These are phyloP conservation scores for Neocloeon triangulifer DNA, from an alignment of 1,140 invertebrate genomes.

Conservation along the genomic window DNA sequence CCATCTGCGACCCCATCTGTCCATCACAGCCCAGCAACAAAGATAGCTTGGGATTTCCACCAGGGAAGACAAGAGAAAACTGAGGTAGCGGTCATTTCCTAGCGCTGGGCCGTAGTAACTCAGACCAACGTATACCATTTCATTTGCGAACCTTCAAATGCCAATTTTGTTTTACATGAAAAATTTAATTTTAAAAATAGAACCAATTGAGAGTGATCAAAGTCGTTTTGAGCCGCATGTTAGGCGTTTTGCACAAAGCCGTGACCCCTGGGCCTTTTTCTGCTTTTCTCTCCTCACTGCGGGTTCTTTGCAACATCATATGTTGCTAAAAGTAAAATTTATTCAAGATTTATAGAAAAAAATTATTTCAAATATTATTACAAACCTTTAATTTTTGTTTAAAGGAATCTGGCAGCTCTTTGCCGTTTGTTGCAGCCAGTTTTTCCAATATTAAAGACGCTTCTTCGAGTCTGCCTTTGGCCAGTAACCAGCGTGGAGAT, in stretches of 20 bases:
- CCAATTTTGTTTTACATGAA: no score
- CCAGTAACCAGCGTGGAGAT: slow-evolving; percentile 63
- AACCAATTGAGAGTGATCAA: slow-evolving; percentile 45
- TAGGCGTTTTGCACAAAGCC: slow-evolving; percentile 56
- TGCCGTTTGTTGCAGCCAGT: slow-evolving; percentile 51
- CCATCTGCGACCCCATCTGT: slow-evolving; percentile 59
- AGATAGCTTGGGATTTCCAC: slow-evolving; percentile 71
- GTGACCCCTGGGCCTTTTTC: slow-evolving; percentile 36
- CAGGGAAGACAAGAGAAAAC: slow-evolving; percentile 58
- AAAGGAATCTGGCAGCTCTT: slow-evolving; percentile 45
- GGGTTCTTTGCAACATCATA: slow-evolving; percentile 37
- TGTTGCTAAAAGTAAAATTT: slow-evolving; percentile 30
- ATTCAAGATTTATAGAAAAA: no score
- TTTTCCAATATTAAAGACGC: slow-evolving; percentile 50
- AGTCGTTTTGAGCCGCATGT: slow-evolving; percentile 54
- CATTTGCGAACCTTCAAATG: slow-evolving; percentile 39
- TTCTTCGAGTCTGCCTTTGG: slow-evolving; percentile 53
- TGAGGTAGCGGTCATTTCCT: slow-evolving; percentile 62
- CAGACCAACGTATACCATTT: slow-evolving; percentile 67
- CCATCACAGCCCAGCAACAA: slow-evolving; percentile 64
- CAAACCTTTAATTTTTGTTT: slow-evolving; percentile 34
- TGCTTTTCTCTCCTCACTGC: slow-evolving; percentile 33
- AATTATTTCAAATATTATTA: no score
- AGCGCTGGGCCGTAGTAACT: slow-evolving; percentile 71
- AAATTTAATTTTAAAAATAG: slow-evolving; percentile 3